Base-by-base conservation (phyloP, 2,888 invertebrate genomes). In the Oscheius sp. region DNA sequence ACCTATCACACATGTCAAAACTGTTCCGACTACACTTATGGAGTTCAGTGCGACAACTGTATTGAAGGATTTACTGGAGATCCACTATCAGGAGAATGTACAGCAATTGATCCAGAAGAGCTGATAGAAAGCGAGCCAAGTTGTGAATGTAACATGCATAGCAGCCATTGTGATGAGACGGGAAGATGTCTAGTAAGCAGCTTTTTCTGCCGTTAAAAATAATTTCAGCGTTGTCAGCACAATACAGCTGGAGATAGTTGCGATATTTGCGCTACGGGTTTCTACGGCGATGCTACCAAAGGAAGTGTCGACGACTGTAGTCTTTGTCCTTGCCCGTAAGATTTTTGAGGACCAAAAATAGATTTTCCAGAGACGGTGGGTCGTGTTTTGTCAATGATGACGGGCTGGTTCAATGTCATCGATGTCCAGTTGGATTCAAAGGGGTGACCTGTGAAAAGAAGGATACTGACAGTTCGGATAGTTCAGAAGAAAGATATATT, bases 21-120 rank as follows among this genome's bases (percentile, higher is more conserved):
- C 87, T 97, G 97, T 87, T 93, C 95, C 73, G 92, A 94, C 87
- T 94, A 94, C 83, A 95, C 95, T 0, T 94, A 91, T 32, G 96
- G 96, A 0, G 89, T 90, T 30, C 91, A 92, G 85, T 97, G 96
- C 86, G 95, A 95, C 75, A 50, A 36, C 26, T 67, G 61, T 24
- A n/a, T 62, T 28, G 47, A 50, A 49, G 49, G 59, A 41, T 65
- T 59, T 61, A 38, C 65, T 26, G 50, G 65, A 41, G 26, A 50
- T 41, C 56, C 59, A 14, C 14, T 24, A 28, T 26, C 47, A 2
- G 65, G 30, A 17, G 49, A 17, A 9, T 59, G 50, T 22, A 44
- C 54, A 26, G 38, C 66, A 4, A 28, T 49, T 17, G 47, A 54
- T 9, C n/a, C 30, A 17, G 22, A 33, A 8, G 36, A 54, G 17